Percentiles rank a stretch among this genome's conserved stretches.
Evolutionary conservation across 2,797 vertebrate species (phyloP).

Genomic region (Petrocephalus sullivani): DNA sequence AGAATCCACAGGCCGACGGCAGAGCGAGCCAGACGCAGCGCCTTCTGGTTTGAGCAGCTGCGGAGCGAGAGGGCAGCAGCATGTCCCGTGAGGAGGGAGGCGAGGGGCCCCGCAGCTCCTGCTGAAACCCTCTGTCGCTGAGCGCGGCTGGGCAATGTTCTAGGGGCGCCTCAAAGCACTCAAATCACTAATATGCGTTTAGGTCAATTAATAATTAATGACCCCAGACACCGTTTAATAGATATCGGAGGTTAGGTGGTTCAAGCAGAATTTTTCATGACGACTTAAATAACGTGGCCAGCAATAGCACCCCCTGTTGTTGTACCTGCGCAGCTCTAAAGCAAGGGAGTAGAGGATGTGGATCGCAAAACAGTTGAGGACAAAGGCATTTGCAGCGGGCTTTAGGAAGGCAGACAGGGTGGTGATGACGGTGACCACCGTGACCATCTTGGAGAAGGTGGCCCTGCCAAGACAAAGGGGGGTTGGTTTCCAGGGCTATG

Average conservation of each 20-base stretch:
- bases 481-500: neutral
- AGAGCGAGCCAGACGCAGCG: constrained; percentile 54
- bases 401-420: constrained; percentile 76
- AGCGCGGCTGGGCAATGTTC: neutral
- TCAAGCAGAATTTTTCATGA: neutral
- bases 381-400: constrained; percentile 80
- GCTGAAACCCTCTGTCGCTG: neutral
- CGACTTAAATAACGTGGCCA: neutral
- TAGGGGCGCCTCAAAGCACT: neutral
- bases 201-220: neutral
- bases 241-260: neutral
- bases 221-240: neutral
- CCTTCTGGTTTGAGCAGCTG: constrained; percentile 69
- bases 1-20: constrained; percentile 70
- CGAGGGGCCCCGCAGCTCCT: neutral
- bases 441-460: constrained; percentile 62
- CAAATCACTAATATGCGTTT: neutral
- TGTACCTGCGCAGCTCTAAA: constrained; percentile 70
- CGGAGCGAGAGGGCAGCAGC: neutral
- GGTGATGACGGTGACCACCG: constrained; percentile 56
- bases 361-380: constrained; percentile 75
- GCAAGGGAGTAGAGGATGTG: constrained; percentile 72
- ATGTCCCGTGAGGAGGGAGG: neutral
- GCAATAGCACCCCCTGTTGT: too few relatives aligned
- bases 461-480: constrained; percentile 51